Conservation (phyloP, 2,888 invertebrate species). For the Hypsopygia costalis region DNA sequence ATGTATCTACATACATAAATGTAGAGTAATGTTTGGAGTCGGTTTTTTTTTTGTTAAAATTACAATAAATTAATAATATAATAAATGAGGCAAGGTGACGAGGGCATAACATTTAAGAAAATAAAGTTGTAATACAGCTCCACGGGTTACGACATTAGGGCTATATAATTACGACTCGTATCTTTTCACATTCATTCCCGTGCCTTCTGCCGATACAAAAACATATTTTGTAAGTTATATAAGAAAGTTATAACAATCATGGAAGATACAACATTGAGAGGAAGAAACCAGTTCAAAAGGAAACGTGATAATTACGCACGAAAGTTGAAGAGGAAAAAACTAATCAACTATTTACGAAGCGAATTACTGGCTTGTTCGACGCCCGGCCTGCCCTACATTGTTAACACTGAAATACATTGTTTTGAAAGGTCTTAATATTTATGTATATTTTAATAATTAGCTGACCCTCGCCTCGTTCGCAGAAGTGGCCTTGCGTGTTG, state of each 20-base stretch:
- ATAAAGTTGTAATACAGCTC: no score
- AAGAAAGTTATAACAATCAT: constrained; percentile 20
- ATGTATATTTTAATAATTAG: no score
- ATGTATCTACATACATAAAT: no score
- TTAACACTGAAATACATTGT: constrained; percentile 51
- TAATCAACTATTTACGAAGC: constrained; percentile 47
- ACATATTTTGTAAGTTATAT: constrained; percentile 5
- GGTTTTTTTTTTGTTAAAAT: no score
- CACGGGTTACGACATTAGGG: no score
- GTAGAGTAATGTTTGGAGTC: no score
- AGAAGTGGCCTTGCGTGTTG: no score
- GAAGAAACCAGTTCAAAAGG: constrained; percentile 41
- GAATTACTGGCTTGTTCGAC: constrained; percentile 54
- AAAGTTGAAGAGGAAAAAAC: constrained; percentile 39
- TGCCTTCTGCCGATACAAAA: constrained; percentile 9
- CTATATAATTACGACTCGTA: background rate
- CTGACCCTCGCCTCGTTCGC: no score
- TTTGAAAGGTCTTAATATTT: constrained; percentile 45
- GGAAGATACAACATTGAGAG: constrained; percentile 36
- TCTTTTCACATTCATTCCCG: constrained; percentile 3
- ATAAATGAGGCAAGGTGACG: no score
- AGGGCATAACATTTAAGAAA: no score
- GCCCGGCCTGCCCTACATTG: constrained; percentile 57
- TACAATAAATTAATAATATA: no score
- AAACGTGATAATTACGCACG: constrained; percentile 46